Percentiles rank a stretch among this genome's conserved stretches.
These are phyloP conservation scores for Agraylea sexmaculata DNA, from an alignment of 1,140 invertebrate genomes.

Conservation along the genomic window DNA sequence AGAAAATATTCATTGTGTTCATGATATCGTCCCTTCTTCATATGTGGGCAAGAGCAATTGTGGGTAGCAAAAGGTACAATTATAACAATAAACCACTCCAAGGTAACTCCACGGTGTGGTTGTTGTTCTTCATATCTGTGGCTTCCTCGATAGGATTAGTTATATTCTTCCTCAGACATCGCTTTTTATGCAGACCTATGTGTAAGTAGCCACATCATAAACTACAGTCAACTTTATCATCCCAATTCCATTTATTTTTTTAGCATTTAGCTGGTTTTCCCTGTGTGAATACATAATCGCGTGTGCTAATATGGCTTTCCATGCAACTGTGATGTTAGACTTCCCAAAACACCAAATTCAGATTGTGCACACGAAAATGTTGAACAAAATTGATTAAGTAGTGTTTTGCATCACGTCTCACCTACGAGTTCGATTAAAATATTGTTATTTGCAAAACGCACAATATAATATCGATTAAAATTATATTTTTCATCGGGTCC, in stretches of 20 bases:
- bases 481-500: no score
- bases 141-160: slow-evolving; percentile 68
- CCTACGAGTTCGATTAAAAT: no score
- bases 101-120: slow-evolving; percentile 38
- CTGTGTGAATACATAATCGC: slow-evolving; percentile 85
- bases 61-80: slow-evolving; percentile 31
- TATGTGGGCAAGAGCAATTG: slow-evolving; percentile 56
- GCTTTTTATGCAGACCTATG: slow-evolving; percentile 74
- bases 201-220: slow-evolving; percentile 45
- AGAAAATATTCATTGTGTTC: slow-evolving; percentile 86
- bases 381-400: no score
- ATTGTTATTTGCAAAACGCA: no score
- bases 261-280: slow-evolving; percentile 90
- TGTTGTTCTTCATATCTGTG: slow-evolving; percentile 63
- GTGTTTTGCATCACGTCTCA: no score
- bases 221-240: not conserved
- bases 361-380: no score
- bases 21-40: slow-evolving; percentile 78
- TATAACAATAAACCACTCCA: slow-evolving; percentile 29
- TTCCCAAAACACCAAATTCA: slow-evolving; percentile 71
- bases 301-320: slow-evolving; percentile 82
- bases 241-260: slow-evolving; percentile 25
- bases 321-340: slow-evolving; percentile 74
- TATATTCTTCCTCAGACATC: slow-evolving; percentile 77
- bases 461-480: no score